Evolutionary conservation across 2,797 vertebrate genomes (phyloP).

Genomic region (Neostethus bicornis): DNA sequence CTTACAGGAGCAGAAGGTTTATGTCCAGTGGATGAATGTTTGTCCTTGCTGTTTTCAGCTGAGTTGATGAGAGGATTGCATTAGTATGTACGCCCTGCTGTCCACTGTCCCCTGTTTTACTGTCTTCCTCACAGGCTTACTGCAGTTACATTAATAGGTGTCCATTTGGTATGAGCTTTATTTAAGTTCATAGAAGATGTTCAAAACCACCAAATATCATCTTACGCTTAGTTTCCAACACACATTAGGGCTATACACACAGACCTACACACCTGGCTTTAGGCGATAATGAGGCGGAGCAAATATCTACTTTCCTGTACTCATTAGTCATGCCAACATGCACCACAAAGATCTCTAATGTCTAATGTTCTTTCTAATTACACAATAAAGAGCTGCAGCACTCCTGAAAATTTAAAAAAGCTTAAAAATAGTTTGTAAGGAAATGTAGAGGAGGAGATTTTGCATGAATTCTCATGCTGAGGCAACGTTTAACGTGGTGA

Average conservation of each 20-base stretch:
- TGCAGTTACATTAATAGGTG: constrained; percentile 18
- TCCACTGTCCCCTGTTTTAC: constrained; percentile 12
- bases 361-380: neutral
- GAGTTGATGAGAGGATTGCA: constrained; percentile 35
- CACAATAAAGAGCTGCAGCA: neutral
- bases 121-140: constrained; percentile 5
- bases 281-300: constrained; percentile 21
- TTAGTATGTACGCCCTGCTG: constrained; percentile 36
- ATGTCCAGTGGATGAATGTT: constrained; percentile 16
- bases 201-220: constrained; percentile 29
- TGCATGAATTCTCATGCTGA: neutral
- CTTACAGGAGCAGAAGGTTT: constrained; percentile 44
- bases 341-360: neutral
- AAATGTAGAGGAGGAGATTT: neutral
- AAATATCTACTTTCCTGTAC: constrained; percentile 26
- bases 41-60: constrained; percentile 1
- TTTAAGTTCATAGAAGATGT: constrained; percentile 33
- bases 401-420: constrained; percentile 1
- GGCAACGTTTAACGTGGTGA: too few relatives aligned
- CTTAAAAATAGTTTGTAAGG: neutral
- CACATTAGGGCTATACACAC: constrained; percentile 5
- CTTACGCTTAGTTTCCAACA: constrained; percentile 13
- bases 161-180: constrained; percentile 13
- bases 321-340: constrained; percentile 15
- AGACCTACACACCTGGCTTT: constrained; percentile 37